phyloP scores from a whole-genome alignment of 2,113 vertebrate genomes.

The Coregonus clupeaformis region DNA sequence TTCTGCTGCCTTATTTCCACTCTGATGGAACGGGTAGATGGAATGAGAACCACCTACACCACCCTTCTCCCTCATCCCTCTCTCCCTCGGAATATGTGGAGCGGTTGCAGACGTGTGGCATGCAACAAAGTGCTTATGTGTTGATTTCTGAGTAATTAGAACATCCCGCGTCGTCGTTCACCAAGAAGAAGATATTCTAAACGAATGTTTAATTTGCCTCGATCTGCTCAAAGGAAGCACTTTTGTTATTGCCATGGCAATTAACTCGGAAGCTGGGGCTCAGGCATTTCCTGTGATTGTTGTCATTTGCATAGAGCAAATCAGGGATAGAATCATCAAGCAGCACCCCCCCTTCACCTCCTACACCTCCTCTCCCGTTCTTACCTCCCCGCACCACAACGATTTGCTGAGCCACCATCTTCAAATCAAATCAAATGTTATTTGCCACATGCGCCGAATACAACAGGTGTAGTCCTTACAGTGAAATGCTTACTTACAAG shows the following conservation, averaged over 20 bases:
- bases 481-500: too few relatives aligned
- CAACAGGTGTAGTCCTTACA: too few relatives aligned
- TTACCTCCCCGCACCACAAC: too few relatives aligned
- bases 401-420: too few relatives aligned
- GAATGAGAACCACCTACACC: slow-evolving; percentile 8
- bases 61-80: slow-evolving; percentile 8
- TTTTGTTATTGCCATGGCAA: slow-evolving; percentile 77
- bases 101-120: slow-evolving; percentile 46
- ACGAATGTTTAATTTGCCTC: slow-evolving; percentile 76
- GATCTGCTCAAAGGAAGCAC: slow-evolving; percentile 67
- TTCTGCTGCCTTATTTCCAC: not conserved
- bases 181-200: slow-evolving; percentile 62
- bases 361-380: not conserved
- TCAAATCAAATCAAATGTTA: too few relatives aligned
- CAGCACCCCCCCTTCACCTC: not conserved
- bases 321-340: slow-evolving; percentile 43
- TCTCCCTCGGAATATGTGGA: slow-evolving; percentile 52
- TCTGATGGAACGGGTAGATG: not conserved
- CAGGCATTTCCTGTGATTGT: slow-evolving; percentile 77
- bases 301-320: slow-evolving; percentile 76
- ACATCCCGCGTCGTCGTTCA: slow-evolving; percentile 65
- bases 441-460: too few relatives aligned
- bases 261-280: slow-evolving; percentile 66
- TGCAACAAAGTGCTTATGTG: slow-evolving; percentile 71
- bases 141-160: slow-evolving; percentile 75